phyloP scores from a whole-genome alignment of 53 echinoderm and acorn worm species.

The Apostichopus leukothele region DNA sequence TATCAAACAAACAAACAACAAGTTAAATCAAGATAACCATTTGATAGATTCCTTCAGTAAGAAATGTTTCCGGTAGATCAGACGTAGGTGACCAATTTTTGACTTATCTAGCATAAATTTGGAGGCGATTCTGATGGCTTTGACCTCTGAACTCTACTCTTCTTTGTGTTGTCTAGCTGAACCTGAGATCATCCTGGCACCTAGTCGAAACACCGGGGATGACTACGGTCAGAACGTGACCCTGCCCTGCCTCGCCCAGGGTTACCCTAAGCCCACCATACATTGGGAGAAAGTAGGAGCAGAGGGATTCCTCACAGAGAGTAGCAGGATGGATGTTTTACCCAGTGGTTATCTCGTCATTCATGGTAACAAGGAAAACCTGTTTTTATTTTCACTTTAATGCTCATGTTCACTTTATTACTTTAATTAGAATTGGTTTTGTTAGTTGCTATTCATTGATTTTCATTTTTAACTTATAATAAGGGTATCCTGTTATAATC shows the following conservation, averaged over 20 bases:
- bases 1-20: too few relatives aligned
- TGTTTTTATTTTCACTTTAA: too few relatives aligned
- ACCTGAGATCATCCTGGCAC: slow-evolving; percentile 69
- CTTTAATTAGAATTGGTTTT: too few relatives aligned
- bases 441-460: too few relatives aligned
- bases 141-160: neutral
- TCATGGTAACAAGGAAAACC: slow-evolving; percentile 55
- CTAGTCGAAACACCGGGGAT: slow-evolving; percentile 59
- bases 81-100: neutral
- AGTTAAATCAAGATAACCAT: too few relatives aligned
- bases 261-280: slow-evolving; percentile 70
- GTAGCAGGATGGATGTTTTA: slow-evolving; percentile 50
- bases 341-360: slow-evolving; percentile 72
- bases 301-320: slow-evolving; percentile 34
- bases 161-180: slow-evolving; percentile 52
- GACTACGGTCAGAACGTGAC: slow-evolving; percentile 86
- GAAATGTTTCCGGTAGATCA: too few relatives aligned
- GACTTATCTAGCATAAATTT: too few relatives aligned
- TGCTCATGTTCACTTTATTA: neutral
- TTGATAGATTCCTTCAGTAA: too few relatives aligned
- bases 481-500: too few relatives aligned
- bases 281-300: slow-evolving; percentile 72
- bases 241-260: slow-evolving; percentile 79
- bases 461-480: too few relatives aligned
- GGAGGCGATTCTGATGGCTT: neutral